Percentiles rank a stretch among this genome's conserved stretches.
phyloP scores from a whole-genome alignment of 2,888 invertebrate species.

The Biston stratarius region DNA sequence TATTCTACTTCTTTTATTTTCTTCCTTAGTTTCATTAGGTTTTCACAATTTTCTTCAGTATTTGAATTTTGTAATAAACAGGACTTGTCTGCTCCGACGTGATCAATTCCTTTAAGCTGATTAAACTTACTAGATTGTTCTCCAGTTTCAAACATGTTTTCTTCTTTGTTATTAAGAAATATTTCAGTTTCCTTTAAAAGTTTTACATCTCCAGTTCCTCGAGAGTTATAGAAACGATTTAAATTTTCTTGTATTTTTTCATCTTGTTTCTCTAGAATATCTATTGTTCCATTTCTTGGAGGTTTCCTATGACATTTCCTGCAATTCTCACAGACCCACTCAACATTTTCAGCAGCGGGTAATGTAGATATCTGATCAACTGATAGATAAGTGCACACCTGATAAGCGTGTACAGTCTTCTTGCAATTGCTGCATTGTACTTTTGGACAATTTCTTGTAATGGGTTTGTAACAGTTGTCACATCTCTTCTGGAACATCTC shows the following conservation, averaged over 20 bases:
- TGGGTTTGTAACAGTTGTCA: slow-evolving; percentile 7
- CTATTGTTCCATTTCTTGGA: neutral
- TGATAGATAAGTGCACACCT: slow-evolving; percentile 10
- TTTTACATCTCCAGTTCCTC: neutral
- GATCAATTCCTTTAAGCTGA: neutral
- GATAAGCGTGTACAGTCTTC: slow-evolving; percentile 12
- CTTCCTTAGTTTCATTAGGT: slow-evolving; percentile 1
- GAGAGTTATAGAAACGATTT: neutral
- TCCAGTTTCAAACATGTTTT: neutral
- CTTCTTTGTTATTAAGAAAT: neutral
- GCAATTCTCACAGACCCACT: slow-evolving; percentile 15
- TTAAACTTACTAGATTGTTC: neutral
- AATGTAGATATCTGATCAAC: slow-evolving; percentile 10
- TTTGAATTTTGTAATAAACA: neutral
- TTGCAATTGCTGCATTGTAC: slow-evolving; percentile 14
- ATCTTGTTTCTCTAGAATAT: neutral
- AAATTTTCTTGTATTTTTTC: neutral
- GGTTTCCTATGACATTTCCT: slow-evolving; percentile 2
- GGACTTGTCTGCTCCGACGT: neutral
- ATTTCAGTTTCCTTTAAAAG: neutral
- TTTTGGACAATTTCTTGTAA: neutral
- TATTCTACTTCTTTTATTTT: slow-evolving; percentile 11
- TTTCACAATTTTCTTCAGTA: neutral
- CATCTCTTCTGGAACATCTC: slow-evolving; percentile 1
- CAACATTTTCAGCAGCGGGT: neutral